These are phyloP conservation scores for Sebastes matsubarae DNA, from an alignment of 2,797 vertebrate species.

Conservation along the genomic window DNA sequence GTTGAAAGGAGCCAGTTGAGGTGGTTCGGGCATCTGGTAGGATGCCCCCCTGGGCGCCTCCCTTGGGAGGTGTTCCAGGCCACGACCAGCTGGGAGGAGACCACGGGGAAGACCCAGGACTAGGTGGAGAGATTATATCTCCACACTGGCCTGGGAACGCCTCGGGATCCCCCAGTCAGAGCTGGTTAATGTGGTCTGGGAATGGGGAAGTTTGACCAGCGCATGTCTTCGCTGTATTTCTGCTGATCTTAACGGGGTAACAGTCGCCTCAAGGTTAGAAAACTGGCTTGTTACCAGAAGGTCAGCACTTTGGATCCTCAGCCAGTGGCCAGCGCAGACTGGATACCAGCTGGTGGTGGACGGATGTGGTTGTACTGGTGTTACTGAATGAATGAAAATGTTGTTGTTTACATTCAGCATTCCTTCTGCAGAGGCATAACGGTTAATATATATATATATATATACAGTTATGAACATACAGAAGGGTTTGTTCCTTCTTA, in stretches of 20 bases:
- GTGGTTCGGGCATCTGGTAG: no score
- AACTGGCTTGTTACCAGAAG: slow-evolving; percentile 4
- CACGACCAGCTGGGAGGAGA: no score
- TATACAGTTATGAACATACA: not conserved
- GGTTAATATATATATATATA: not conserved
- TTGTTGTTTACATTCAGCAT: not conserved
- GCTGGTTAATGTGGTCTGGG: no score
- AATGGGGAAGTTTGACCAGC: not conserved
- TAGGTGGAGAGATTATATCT: no score
- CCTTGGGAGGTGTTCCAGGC: no score
- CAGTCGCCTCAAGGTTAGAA: slow-evolving; percentile 5
- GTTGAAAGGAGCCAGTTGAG: no score
- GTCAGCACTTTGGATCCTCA: slow-evolving; percentile 9
- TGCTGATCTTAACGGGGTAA: slow-evolving; percentile 11
- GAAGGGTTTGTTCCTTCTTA: not conserved
- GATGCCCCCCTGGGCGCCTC: no score
- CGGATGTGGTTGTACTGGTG: not conserved
- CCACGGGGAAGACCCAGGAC: no score
- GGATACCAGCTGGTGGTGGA: slow-evolving; percentile 3
- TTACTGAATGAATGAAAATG: not conserved
- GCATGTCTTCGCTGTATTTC: slow-evolving; percentile 12
- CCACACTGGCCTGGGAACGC: no score
- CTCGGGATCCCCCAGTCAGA: no score
- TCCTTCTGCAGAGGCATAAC: not conserved
- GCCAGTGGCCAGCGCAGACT: not conserved